phyloP scores from a whole-genome alignment of 1,140 invertebrate genomes.

The Drosophila paulistorum region DNA sequence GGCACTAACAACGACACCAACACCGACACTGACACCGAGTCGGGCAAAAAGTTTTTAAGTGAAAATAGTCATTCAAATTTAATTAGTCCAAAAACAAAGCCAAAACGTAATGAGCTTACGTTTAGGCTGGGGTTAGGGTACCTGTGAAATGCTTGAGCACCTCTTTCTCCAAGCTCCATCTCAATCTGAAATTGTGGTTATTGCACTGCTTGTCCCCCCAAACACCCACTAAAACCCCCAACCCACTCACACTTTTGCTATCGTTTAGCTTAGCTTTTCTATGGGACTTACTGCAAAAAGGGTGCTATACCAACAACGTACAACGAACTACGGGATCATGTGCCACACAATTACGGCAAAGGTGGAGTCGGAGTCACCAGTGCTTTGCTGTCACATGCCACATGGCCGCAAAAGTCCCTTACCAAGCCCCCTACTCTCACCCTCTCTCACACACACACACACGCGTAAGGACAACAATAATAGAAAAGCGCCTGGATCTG shows the following conservation, averaged over 20 bases:
- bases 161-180: constrained; percentile 64
- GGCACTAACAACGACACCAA: constrained; percentile 24
- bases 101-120: constrained; percentile 81
- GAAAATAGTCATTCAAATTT: constrained; percentile 82
- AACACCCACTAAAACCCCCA: not conserved
- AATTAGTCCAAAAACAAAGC: constrained; percentile 81
- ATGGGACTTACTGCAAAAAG: constrained; percentile 42
- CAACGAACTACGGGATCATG: constrained; percentile 58
- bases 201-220: constrained; percentile 51
- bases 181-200: constrained; percentile 76
- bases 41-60: constrained; percentile 77
- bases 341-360: constrained; percentile 76
- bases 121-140: constrained; percentile 38
- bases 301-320: constrained; percentile 42
- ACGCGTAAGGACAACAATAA: not conserved
- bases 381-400: constrained; percentile 77
- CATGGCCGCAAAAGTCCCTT: constrained; percentile 67
- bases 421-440: constrained; percentile 40
- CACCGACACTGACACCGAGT: constrained; percentile 35
- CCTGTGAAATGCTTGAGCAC: constrained; percentile 31
- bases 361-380: constrained; percentile 68
- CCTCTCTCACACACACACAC: constrained; percentile 27
- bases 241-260: not conserved
- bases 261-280: not conserved
- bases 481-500: constrained; percentile 24